Conservation (phyloP, 2,888 invertebrate species). For the Melanotus villosus region DNA sequence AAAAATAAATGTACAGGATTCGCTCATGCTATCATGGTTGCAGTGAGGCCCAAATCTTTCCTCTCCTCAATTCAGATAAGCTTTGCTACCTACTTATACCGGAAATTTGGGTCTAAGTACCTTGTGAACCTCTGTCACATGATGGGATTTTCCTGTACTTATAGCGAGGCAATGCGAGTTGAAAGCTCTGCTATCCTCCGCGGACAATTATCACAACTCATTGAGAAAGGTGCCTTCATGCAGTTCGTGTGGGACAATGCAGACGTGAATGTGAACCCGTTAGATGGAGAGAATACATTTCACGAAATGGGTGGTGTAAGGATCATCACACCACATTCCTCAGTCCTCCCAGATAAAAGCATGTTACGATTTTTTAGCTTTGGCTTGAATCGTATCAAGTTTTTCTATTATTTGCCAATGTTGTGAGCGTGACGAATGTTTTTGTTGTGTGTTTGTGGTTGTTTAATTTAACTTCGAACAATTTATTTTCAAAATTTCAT, state of each 20-base stretch:
- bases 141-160: not conserved
- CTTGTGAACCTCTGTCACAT: not conserved
- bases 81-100: not conserved
- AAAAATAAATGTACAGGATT: slow-evolving; percentile 2
- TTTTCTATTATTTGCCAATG: too few species aligned
- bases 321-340: too few species aligned
- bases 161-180: not conserved
- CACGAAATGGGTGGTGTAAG: not conserved
- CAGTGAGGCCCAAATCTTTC: too few species aligned
- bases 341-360: too few species aligned
- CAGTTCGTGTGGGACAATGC: not conserved
- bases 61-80: not conserved
- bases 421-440: too few species aligned
- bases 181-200: not conserved
- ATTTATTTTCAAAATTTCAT: too few species aligned
- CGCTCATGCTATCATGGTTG: slow-evolving; percentile 4
- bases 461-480: too few species aligned
- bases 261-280: not conserved
- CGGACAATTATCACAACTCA: not conserved
- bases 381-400: too few species aligned
- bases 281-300: too few species aligned
- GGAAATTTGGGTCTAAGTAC: not conserved
- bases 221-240: not conserved
- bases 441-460: too few species aligned
- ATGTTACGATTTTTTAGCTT: too few species aligned